Conservation (phyloP, 92 coral and sea anemone genomes). For the Nematostella vectensis region DNA sequence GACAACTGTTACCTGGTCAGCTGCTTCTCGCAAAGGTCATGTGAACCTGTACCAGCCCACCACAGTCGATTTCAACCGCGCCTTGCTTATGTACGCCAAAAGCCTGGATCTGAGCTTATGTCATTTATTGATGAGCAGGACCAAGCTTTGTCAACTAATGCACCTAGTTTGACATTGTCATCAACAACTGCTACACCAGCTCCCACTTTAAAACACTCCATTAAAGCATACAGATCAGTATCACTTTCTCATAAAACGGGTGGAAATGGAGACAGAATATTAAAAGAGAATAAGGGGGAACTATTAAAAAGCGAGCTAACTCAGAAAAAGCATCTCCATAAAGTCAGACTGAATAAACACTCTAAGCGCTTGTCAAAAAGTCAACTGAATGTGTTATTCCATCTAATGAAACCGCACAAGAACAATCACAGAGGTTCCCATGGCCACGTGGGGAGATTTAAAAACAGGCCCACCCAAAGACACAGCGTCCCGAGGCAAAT, state of each 20-base stretch:
- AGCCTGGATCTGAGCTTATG: constrained; percentile 43
- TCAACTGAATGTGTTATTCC: constrained; percentile 31
- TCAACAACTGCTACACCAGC: background rate
- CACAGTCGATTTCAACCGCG: constrained; percentile 62
- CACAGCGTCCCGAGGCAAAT: constrained; percentile 24
- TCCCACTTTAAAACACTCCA: constrained; percentile 1
- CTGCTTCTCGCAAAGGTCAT: constrained; percentile 60
- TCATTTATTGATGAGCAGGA: constrained; percentile 69
- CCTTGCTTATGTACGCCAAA: constrained; percentile 44
- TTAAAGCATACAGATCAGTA: background rate
- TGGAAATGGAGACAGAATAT: background rate
- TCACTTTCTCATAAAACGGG: background rate
- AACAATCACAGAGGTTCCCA: background rate
- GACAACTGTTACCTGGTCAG: constrained; percentile 79
- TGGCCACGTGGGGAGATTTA: background rate
- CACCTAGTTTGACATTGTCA: constrained; percentile 9
- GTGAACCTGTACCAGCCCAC: constrained; percentile 57
- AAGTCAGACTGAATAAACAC: background rate
- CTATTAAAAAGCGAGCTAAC: background rate
- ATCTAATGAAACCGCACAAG: constrained; percentile 29
- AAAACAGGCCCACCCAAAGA: constrained; percentile 20
- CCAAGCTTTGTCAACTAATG: background rate
- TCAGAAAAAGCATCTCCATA: background rate
- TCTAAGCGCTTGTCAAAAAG: constrained; percentile 11
- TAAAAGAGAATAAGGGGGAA: background rate